Conservation (phyloP, 2,113 vertebrate genomes). For the Odocoileus hemionus region DNA sequence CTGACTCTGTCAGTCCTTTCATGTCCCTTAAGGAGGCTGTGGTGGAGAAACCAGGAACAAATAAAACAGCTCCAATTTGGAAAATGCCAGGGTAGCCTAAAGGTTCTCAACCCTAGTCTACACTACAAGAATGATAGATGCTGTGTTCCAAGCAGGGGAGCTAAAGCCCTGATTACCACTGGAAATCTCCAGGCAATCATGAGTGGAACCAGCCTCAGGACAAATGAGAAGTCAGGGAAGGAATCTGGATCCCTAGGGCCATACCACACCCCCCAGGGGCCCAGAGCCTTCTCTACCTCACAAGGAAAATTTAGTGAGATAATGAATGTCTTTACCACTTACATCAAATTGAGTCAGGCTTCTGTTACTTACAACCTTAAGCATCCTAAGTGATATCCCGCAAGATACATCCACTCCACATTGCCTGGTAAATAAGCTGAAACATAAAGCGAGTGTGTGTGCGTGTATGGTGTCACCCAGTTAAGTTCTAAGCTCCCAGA, state of each 20-base stretch:
- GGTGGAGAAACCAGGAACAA: neutral
- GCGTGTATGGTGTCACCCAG: neutral
- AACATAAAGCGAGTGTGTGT: neutral
- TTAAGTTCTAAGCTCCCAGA: neutral
- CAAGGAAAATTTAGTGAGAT: neutral
- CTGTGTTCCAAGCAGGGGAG: neutral
- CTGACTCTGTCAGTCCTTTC: neutral
- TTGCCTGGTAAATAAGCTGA: neutral
- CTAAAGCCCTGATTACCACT: neutral
- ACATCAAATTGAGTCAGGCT: neutral
- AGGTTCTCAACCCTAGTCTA: neutral
- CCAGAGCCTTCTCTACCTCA: neutral
- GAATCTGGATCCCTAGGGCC: neutral
- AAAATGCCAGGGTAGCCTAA: neutral
- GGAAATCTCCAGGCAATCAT: neutral
- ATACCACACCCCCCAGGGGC: rapidly evolving
- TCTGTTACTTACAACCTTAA: neutral
- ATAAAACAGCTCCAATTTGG: neutral
- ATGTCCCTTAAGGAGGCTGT: neutral
- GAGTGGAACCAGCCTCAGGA: neutral
- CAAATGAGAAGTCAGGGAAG: neutral
- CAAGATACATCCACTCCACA: neutral
- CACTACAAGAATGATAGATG: neutral
- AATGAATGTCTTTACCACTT: neutral
- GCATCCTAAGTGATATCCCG: neutral